Evolutionary conservation across 2,113 vertebrate species (phyloP).

Genomic region (Clupea harengus): DNA sequence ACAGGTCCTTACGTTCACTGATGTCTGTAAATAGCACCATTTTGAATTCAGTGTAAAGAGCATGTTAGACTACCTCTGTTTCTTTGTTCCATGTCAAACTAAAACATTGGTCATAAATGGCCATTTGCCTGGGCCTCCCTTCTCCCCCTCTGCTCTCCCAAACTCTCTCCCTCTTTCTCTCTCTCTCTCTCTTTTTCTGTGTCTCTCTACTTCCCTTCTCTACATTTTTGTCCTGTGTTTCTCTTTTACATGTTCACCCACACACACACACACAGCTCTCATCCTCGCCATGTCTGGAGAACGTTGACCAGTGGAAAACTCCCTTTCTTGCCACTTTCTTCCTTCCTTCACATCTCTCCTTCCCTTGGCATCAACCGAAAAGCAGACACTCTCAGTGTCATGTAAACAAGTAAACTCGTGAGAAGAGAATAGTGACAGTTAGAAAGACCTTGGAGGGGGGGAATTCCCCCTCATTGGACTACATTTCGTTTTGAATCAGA

Average conservation of each 20-base stretch:
- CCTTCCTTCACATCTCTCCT: not conserved
- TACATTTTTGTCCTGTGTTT: not conserved
- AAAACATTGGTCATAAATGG: not conserved
- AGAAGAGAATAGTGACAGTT: constrained; percentile 12
- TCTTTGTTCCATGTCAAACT: not conserved
- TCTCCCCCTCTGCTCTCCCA: constrained; percentile 8
- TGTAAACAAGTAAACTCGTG: not conserved
- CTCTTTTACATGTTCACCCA: not conserved
- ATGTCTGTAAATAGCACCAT: too few species aligned
- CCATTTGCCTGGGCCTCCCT: not conserved
- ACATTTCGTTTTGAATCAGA: not conserved
- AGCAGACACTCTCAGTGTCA: not conserved
- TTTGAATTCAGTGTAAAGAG: not conserved
- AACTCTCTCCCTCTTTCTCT: not conserved
- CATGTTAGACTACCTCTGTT: not conserved
- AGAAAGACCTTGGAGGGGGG: not conserved
- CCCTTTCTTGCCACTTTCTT: not conserved
- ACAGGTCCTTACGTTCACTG: too few species aligned
- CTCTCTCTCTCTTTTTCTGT: not conserved
- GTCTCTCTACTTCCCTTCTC: not conserved
- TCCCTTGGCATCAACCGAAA: not conserved
- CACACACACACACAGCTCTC: not conserved
- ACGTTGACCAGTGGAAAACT: not conserved
- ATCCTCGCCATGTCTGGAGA: not conserved
- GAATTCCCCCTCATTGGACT: not conserved